Evolutionary conservation across 1,140 invertebrate genomes (phyloP).

Genomic region (Drusus annulatus): DNA sequence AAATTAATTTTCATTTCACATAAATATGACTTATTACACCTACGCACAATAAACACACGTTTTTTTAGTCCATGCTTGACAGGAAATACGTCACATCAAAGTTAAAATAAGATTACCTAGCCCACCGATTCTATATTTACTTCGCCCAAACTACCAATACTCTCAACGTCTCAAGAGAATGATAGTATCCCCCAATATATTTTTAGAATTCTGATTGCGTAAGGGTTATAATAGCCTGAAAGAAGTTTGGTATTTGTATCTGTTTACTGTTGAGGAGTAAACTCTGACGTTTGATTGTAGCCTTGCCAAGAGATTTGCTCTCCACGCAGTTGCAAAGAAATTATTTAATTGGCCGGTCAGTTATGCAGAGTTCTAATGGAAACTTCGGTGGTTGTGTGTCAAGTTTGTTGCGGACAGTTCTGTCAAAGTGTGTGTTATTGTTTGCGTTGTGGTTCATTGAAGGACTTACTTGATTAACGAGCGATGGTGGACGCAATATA

Average conservation of each 20-base stretch:
- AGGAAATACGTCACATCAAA: slow-evolving; percentile 36
- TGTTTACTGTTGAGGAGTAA: slow-evolving; percentile 4
- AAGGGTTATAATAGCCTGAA: slow-evolving; percentile 24
- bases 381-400: slow-evolving; percentile 36
- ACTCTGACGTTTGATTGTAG: slow-evolving; percentile 41
- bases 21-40: too few relatives aligned
- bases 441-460: not conserved
- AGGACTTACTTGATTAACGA: not conserved
- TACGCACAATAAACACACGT: not conserved
- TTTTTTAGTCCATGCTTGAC: not conserved
- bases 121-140: slow-evolving; percentile 31
- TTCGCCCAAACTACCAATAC: not conserved
- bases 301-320: slow-evolving; percentile 34
- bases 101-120: slow-evolving; percentile 29
- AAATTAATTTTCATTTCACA: too few relatives aligned
- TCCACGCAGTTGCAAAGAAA: slow-evolving; percentile 42
- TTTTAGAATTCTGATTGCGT: slow-evolving; percentile 21
- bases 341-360: slow-evolving; percentile 46
- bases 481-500: slow-evolving; percentile 47
- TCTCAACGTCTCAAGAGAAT: not conserved
- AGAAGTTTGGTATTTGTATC: not conserved
- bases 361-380: slow-evolving; percentile 31
- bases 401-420: slow-evolving; percentile 16
- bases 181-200: slow-evolving; percentile 7
- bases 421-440: slow-evolving; percentile 37